Evolutionary conservation across 2,888 invertebrate species (phyloP), one percentile per base, ranked within the genome.

Genomic region (Amphiduros pacificus): DNA sequence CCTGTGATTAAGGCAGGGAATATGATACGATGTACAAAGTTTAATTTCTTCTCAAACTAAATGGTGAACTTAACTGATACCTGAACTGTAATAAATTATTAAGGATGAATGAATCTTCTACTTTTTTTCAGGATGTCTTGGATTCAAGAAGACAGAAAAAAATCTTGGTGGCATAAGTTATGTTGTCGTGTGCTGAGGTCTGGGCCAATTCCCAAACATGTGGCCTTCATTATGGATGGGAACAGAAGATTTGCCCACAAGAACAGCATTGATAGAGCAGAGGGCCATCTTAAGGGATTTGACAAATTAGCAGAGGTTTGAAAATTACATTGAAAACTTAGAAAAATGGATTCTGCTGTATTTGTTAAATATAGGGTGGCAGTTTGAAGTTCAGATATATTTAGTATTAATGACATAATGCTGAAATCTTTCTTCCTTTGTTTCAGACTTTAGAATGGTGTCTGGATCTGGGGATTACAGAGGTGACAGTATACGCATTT

Each of bases 191-290:
- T 96, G 9, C 84, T 94, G 26, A 91, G 89, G 82, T 88, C 89
- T 40, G 95, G 95, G 2, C 87, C 89, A 31, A 85, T 97, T 63
- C 98, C 98, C 0, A 87, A 88, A 66, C 99, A 99, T 83, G 86
- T 99, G 68, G 97, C 97, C 1, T 91, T 99, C 78, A 98, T 99
- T 65, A 98, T 99, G 97, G 98, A 99, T 84, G 98, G 98, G 5
- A 99, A 99, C 83, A 87, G 98, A 59, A 87, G 98, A 58, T 99
- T 88, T 84, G 98, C 98, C 0, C 89, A 87, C 68, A 92, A 92
- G 76, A 87, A 88, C 49, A 88, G 90, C 49, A 87, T 93, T 0
- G 85, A 89, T 11, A 90, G 89, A 74, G 85, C 89, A 54, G 88
- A 90, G 70, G 95, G 98, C 0, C 98, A 99, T 83, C 70, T 81